A percentile compares a stretch with the other conserved stretches of the same genome.
These are phyloP conservation scores for Lithophane semibrunnea DNA, from an alignment of 2,888 invertebrate genomes.

Conservation along the genomic window DNA sequence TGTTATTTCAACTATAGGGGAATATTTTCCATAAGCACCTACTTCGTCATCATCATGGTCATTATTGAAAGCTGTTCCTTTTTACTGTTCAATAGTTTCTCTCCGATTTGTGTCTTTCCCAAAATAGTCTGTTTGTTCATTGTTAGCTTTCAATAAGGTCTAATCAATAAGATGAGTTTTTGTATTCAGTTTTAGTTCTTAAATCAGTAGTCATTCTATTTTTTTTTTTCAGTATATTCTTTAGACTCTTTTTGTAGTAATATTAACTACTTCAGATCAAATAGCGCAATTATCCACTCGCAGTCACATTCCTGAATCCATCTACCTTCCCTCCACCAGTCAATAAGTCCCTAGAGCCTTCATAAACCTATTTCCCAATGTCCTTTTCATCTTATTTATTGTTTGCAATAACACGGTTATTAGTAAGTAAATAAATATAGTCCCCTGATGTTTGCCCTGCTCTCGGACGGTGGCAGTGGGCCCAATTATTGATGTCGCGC, in stretches of 20 bases:
- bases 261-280: not conserved
- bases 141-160: not conserved
- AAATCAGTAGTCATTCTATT: not conserved
- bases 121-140: not conserved
- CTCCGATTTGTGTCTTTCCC: not conserved
- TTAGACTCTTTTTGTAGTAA: too few species aligned
- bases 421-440: conserved; percentile 90
- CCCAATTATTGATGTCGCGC: conserved; percentile 84
- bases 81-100: not conserved
- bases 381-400: conserved; percentile 88
- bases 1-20: not conserved
- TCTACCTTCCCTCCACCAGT: conserved; percentile 36
- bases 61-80: not conserved
- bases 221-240: not conserved
- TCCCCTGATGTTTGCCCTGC: conserved; percentile 84
- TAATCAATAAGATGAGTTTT: not conserved
- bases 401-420: conserved; percentile 86
- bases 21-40: not conserved
- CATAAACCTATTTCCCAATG: conserved; percentile 88
- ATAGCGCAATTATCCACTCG: not conserved
- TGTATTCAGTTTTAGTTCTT: not conserved
- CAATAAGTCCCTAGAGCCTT: conserved; percentile 82
- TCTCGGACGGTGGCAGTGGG: conserved; percentile 81
- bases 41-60: not conserved
- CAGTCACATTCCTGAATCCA: conserved; percentile 12